Evolutionary conservation across 2,888 invertebrate genomes (phyloP).

Genomic region (Cepaea hortensis): DNA sequence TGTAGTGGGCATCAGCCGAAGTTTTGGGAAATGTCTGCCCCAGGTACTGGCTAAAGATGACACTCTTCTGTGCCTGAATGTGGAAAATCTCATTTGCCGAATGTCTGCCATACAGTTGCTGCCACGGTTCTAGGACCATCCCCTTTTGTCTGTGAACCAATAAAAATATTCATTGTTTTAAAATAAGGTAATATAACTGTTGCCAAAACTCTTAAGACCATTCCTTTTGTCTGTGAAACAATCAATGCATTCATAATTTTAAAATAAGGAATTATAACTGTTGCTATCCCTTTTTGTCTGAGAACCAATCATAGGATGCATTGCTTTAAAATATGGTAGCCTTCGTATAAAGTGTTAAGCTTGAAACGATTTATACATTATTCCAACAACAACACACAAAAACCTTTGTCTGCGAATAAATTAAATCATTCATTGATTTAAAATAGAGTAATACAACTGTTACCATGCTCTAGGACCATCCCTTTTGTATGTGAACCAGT

Average conservation of each 20-base stretch:
- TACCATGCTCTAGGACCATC: too few species aligned
- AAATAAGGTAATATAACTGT: too few species aligned
- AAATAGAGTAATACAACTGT: too few species aligned
- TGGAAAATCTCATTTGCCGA: conserved; percentile 99
- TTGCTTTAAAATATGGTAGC: too few species aligned
- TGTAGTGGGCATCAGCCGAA: conserved; percentile 97
- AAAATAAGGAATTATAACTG: too few species aligned
- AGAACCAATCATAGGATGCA: neutral
- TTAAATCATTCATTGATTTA: neutral
- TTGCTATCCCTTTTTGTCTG: conserved; percentile 40
- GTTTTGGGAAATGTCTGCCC: conserved; percentile 99
- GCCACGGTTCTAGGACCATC: conserved; percentile 87
- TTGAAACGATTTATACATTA: too few species aligned
- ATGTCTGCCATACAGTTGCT: conserved; percentile 97
- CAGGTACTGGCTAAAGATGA: conserved; percentile 98
- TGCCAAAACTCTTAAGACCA: too few species aligned
- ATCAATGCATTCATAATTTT: too few species aligned
- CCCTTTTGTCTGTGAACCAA: conserved; percentile 35
- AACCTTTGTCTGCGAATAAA: neutral
- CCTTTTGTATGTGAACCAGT: too few species aligned
- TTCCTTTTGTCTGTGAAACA: too few species aligned
- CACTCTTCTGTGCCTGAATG: conserved; percentile 93
- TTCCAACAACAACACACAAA: too few species aligned
- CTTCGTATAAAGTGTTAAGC: too few species aligned
- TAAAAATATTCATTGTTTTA: neutral